Percentiles rank a stretch among this genome's conserved stretches.
phyloP scores from a whole-genome alignment of 2,797 vertebrate genomes.

The Microctenopoma lineatum region DNA sequence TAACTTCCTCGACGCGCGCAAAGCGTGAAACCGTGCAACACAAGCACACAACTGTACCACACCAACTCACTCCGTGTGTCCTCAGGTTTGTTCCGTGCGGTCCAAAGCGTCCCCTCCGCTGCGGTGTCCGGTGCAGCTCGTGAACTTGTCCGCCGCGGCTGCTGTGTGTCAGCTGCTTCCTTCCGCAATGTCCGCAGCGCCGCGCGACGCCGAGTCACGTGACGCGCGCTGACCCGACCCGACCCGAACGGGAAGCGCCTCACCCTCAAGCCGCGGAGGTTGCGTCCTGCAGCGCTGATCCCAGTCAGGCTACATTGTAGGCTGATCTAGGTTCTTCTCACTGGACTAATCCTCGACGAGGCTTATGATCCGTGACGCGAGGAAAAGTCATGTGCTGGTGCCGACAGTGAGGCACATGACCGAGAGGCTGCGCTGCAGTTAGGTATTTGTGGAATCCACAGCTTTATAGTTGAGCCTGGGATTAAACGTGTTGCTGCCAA shows the following conservation, averaged over 20 bases:
- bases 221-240: conserved; percentile 34
- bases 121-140: background rate
- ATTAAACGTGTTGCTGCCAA: conserved; percentile 10
- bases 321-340: background rate
- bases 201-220: conserved; percentile 50
- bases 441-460: conserved; percentile 60
- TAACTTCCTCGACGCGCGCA: conserved; percentile 34
- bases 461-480: conserved; percentile 21
- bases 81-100: background rate
- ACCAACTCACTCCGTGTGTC: conserved; percentile 36
- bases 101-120: background rate
- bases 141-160: background rate
- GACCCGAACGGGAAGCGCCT: too few relatives aligned
- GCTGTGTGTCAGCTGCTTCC: conserved; percentile 19
- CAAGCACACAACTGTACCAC: background rate
- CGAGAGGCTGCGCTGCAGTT: background rate
- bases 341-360: background rate
- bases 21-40: background rate
- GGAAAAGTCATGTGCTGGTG: conserved; percentile 64
- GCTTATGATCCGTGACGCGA: conserved; percentile 12
- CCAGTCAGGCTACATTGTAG: too few relatives aligned
- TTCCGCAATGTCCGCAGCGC: conserved; percentile 18
- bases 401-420: conserved; percentile 59
- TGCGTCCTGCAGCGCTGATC: too few relatives aligned
- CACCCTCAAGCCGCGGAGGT: background rate